Evolutionary conservation across 2,888 invertebrate species (phyloP).

Genomic region (Galeopsomyia nigrocyanea): DNA sequence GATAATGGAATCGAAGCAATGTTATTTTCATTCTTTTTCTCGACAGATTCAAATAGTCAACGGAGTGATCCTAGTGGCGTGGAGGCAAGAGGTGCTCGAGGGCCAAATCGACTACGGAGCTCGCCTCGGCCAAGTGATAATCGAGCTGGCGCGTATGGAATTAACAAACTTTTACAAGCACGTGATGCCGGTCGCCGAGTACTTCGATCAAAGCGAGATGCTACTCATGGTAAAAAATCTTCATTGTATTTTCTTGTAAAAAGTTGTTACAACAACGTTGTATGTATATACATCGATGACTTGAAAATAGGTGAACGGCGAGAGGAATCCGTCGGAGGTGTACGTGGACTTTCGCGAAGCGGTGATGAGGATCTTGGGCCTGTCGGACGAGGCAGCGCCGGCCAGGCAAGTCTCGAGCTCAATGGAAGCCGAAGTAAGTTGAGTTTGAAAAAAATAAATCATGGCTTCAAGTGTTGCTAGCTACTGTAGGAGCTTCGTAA

Average conservation of each 20-base stretch:
- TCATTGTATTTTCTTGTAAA: neutral
- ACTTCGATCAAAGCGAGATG: conserved; percentile 90
- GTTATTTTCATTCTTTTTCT: too few relatives aligned
- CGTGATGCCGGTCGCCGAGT: conserved; percentile 92
- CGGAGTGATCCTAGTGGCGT: conserved; percentile 87
- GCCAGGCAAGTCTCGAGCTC: conserved; percentile 50
- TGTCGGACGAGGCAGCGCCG: conserved; percentile 50
- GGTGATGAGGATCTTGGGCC: conserved; percentile 82
- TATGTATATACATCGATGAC: too few relatives aligned
- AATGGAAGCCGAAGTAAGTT: conserved; percentile 62
- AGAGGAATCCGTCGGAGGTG: conserved; percentile 87
- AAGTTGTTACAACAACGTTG: too few relatives aligned
- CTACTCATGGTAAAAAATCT: conserved; percentile 74
- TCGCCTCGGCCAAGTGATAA: conserved; percentile 86
- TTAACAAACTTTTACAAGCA: conserved; percentile 89
- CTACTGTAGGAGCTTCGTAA: neutral
- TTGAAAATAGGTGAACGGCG: conserved; percentile 82
- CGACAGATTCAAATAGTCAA: conserved; percentile 90
- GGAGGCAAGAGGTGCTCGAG: conserved; percentile 88
- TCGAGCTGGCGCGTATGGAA: conserved; percentile 89
- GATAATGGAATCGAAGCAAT: neutral
- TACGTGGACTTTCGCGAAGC: conserved; percentile 88
- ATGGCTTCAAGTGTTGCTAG: conserved; percentile 7
- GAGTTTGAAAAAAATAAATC: conserved; percentile 19
- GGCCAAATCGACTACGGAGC: conserved; percentile 93